Conservation (phyloP, 2,113 vertebrate genomes). For the Garra rufa region DNA sequence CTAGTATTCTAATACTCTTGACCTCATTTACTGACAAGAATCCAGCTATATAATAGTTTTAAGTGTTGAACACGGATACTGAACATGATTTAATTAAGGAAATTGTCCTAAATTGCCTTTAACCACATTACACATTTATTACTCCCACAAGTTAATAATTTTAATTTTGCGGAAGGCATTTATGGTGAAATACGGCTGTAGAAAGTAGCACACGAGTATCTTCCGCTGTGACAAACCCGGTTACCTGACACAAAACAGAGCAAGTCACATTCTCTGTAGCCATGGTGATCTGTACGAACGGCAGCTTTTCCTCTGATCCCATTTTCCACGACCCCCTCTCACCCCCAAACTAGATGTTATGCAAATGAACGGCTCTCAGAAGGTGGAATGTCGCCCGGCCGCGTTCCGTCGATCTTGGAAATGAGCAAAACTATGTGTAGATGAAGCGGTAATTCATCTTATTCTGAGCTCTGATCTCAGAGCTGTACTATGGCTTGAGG, state of each 20-base stretch:
- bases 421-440: conserved; percentile 20
- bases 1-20: background rate
- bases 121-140: background rate
- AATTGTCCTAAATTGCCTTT: background rate
- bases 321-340: background rate
- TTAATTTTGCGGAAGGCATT: background rate
- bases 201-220: background rate
- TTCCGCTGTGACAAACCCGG: conserved; percentile 9
- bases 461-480: conserved; percentile 20
- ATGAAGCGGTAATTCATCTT: conserved; percentile 68
- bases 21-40: background rate
- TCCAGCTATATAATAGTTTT: background rate
- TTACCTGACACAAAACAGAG: conserved; percentile 8
- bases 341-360: background rate
- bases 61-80: background rate
- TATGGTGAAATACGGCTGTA: background rate
- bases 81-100: background rate
- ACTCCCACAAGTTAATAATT: background rate
- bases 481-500: conserved; percentile 26
- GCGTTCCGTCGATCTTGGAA: background rate
- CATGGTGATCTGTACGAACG: conserved; percentile 12
- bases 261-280: conserved; percentile 8
- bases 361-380: background rate
- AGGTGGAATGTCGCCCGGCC: background rate
- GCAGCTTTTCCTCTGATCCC: background rate